phyloP scores from a whole-genome alignment of 2,797 vertebrate genomes.

The Carapus acus region DNA sequence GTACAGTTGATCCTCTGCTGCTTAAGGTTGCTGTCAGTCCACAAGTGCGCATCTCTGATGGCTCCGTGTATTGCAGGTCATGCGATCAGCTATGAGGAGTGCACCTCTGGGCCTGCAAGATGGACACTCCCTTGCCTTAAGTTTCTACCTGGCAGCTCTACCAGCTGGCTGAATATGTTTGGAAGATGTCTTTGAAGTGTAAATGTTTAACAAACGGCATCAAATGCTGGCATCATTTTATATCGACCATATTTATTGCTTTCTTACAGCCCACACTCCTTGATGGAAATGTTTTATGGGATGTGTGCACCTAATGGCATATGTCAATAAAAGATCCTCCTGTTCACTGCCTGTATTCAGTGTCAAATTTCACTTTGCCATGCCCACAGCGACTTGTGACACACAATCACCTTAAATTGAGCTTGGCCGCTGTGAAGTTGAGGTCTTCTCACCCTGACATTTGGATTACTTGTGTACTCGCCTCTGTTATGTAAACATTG shows the following conservation, averaged over 20 bases:
- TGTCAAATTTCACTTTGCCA: no score
- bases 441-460: no score
- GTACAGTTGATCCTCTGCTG: no score
- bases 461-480: no score
- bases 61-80: slow-evolving; percentile 53
- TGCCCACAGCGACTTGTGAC: no score
- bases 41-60: no score
- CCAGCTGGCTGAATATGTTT: slow-evolving; percentile 56
- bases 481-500: not conserved
- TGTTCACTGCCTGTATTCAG: no score
- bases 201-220: slow-evolving; percentile 55
- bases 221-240: slow-evolving; percentile 65
- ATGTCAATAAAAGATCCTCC: slow-evolving; percentile 72
- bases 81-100: slow-evolving; percentile 57
- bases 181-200: slow-evolving; percentile 37
- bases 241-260: slow-evolving; percentile 75
- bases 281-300: slow-evolving; percentile 53
- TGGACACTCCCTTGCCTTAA: slow-evolving; percentile 57
- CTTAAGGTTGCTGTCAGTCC: no score
- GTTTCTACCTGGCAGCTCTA: slow-evolving; percentile 65
- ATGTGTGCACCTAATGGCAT: slow-evolving; percentile 51
- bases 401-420: no score
- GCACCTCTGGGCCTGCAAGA: slow-evolving; percentile 55
- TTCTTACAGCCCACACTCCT: slow-evolving; percentile 51
- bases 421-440: no score